Percentiles rank a stretch among this genome's conserved stretches.
Conservation (phyloP, 2,113 vertebrate species). For the Potamarius usumacintae region DNA sequence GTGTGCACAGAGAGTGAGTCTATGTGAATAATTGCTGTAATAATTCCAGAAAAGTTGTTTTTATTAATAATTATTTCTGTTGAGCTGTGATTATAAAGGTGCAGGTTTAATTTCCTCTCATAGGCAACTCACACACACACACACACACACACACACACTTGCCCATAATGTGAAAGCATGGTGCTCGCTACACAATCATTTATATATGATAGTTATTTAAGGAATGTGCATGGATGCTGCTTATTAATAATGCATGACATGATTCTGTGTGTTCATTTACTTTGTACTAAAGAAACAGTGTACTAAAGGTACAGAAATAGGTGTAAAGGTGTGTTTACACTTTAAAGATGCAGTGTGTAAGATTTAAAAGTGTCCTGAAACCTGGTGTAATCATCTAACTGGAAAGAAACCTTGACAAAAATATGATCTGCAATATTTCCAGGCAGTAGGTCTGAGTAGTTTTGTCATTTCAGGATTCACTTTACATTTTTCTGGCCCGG, state of each 20-base stretch:
- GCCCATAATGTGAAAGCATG: background rate
- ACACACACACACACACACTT: background rate
- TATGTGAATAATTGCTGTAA: background rate
- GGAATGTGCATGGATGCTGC: background rate
- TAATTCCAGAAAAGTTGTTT: background rate
- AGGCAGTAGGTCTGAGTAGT: background rate
- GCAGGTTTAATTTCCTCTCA: slow-evolving; percentile 3
- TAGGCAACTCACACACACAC: background rate
- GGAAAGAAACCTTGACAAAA: background rate
- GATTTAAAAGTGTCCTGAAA: background rate
- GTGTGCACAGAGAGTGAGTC: slow-evolving; percentile 46
- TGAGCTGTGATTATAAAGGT: background rate
- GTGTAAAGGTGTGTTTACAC: background rate
- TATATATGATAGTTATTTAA: background rate
- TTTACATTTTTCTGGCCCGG: background rate
- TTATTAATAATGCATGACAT: background rate
- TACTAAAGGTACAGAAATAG: background rate
- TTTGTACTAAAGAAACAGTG: background rate
- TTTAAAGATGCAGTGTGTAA: background rate
- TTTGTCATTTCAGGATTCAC: background rate
- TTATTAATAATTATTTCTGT: background rate
- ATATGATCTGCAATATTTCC: background rate
- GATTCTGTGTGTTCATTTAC: background rate
- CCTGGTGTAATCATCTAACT: background rate
- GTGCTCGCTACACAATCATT: background rate